phyloP scores from a whole-genome alignment of 1,140 invertebrate genomes.

The Bombus sylvicola region DNA sequence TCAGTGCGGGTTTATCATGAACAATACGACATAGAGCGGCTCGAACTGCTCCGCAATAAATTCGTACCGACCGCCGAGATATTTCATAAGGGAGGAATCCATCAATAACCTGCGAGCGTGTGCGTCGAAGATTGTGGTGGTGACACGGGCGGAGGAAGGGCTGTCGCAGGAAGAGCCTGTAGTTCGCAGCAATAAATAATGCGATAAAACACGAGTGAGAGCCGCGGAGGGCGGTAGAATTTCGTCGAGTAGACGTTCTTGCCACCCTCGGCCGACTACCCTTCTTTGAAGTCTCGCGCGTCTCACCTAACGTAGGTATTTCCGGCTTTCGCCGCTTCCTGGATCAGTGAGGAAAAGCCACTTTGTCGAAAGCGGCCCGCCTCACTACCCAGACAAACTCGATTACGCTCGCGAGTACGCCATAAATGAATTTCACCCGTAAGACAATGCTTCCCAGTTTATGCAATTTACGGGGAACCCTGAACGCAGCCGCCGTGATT shows the following conservation, averaged over 20 bases:
- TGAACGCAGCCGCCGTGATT: background rate
- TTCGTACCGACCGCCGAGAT: slow-evolving; percentile 79
- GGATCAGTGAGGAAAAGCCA: slow-evolving; percentile 55
- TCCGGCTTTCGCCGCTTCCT: slow-evolving; percentile 48
- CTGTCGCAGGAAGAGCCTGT: slow-evolving; percentile 57
- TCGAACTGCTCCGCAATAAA: slow-evolving; percentile 81
- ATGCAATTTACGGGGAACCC: slow-evolving; percentile 43
- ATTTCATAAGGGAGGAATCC: slow-evolving; percentile 83
- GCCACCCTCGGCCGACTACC: background rate
- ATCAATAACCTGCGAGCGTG: slow-evolving; percentile 77
- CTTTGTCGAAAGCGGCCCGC: slow-evolving; percentile 52
- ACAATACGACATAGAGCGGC: slow-evolving; percentile 82
- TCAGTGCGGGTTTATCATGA: slow-evolving; percentile 81
- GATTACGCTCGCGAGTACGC: slow-evolving; percentile 62
- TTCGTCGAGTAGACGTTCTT: slow-evolving; percentile 60
- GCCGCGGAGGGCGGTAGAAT: slow-evolving; percentile 56
- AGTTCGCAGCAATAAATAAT: slow-evolving; percentile 80
- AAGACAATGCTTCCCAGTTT: slow-evolving; percentile 53
- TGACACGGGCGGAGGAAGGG: background rate
- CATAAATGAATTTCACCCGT: slow-evolving; percentile 66
- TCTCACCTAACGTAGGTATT: slow-evolving; percentile 47
- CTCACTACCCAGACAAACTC: slow-evolving; percentile 58
- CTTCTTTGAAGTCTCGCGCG: slow-evolving; percentile 59
- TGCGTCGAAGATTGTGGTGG: slow-evolving; percentile 30
- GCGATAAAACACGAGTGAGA: slow-evolving; percentile 83